Conservation (phyloP, 2,113 vertebrate genomes). For the Vireo altiloquus region DNA sequence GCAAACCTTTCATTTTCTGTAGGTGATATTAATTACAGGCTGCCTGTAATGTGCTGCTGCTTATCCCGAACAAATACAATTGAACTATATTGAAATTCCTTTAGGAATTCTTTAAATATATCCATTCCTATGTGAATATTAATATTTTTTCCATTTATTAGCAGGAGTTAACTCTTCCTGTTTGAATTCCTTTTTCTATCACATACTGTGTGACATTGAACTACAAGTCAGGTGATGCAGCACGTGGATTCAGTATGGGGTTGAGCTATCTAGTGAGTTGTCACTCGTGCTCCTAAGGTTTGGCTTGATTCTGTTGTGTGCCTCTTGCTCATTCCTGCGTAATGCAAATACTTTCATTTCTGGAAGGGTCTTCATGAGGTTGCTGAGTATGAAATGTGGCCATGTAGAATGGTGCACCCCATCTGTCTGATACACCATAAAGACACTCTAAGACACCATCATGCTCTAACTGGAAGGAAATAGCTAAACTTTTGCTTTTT, state of each 20-base stretch:
- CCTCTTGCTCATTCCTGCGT: not conserved
- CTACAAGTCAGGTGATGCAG: not conserved
- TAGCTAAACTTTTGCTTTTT: not conserved
- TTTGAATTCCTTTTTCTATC: slow-evolving; percentile 23
- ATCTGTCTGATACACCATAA: no score
- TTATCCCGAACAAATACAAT: slow-evolving; percentile 56
- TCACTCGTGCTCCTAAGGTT: not conserved
- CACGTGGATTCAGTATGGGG: not conserved
- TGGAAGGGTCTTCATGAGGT: not conserved
- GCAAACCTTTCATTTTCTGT: slow-evolving; percentile 39
- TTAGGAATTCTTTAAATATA: slow-evolving; percentile 58
- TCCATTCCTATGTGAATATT: slow-evolving; percentile 58
- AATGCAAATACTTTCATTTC: not conserved
- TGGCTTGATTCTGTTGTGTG: not conserved
- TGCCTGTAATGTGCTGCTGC: slow-evolving; percentile 35
- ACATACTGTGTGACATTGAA: not conserved
- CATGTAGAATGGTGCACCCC: not conserved
- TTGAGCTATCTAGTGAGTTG: not conserved
- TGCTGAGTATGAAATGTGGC: not conserved
- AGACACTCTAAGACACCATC: no score
- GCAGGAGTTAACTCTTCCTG: slow-evolving; percentile 52
- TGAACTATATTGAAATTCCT: slow-evolving; percentile 57
- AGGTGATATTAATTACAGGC: slow-evolving; percentile 59
- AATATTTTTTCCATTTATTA: slow-evolving; percentile 10
- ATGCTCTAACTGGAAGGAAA: not conserved